Conservation (phyloP, 2,113 vertebrate genomes). For the Cynopterus brachyotis region DNA sequence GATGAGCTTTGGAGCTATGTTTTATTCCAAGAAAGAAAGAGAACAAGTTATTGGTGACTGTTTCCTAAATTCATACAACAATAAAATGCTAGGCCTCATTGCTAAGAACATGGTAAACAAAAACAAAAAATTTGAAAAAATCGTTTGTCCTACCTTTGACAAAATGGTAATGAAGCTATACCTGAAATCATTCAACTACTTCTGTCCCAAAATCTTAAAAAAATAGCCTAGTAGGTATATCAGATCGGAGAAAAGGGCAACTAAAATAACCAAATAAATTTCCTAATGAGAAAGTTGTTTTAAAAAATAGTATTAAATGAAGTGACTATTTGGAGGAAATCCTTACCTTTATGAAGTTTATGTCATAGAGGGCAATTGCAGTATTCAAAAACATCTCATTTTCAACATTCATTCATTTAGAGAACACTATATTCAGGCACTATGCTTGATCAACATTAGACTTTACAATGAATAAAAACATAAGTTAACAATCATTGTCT, state of each 20-base stretch:
- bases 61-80: not conserved
- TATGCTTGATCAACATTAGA: not conserved
- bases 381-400: not conserved
- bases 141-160: not conserved
- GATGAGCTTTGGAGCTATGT: not conserved
- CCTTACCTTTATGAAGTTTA: conserved; percentile 25
- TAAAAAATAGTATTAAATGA: conserved; percentile 18
- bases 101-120: not conserved
- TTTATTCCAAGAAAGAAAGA: conserved; percentile 38
- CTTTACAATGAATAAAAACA: not conserved
- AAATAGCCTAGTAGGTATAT: not conserved
- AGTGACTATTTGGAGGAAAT: not conserved
- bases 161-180: not conserved
- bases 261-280: not conserved
- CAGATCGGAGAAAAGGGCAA: not conserved
- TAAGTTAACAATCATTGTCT: not conserved
- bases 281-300: conserved; percentile 10
- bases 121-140: not conserved
- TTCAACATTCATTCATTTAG: not conserved
- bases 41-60: not conserved
- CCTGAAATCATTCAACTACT: not conserved
- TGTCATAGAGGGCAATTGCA: not conserved
- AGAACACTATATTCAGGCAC: not conserved
- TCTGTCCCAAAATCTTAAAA: not conserved
- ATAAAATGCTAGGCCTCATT: not conserved